Conservation (phyloP, 92 coral and sea anemone species). For the Paragorgia papillata region DNA sequence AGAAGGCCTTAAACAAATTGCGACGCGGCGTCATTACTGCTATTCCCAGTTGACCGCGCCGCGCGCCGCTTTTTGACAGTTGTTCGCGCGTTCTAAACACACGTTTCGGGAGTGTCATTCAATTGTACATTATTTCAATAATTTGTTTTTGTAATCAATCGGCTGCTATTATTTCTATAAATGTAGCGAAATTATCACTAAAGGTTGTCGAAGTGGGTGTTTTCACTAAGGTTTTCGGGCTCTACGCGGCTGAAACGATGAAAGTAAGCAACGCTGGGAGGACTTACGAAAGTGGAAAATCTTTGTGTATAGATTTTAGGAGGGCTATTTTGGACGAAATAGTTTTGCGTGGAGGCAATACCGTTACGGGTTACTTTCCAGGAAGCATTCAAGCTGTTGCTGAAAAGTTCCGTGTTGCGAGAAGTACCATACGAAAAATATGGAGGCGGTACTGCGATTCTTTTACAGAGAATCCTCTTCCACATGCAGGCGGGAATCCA, state of each 20-base stretch:
- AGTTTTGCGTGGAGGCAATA: constrained; percentile 36
- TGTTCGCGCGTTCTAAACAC: no score
- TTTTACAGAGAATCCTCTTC: neutral
- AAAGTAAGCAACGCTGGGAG: neutral
- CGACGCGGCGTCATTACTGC: no score
- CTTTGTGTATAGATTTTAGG: constrained; percentile 25
- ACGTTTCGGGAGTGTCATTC: no score
- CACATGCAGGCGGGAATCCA: constrained; percentile 33
- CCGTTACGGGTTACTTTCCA: constrained; percentile 39
- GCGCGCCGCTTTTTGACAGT: no score
- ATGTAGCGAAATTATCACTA: no score
- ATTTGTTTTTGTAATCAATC: no score
- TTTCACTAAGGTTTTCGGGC: no score
- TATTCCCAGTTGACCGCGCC: no score
- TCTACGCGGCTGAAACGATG: neutral
- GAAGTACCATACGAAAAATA: constrained; percentile 43
- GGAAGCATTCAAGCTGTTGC: constrained; percentile 36
- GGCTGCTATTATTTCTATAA: no score
- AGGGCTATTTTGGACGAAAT: constrained; percentile 42
- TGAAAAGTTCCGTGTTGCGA: constrained; percentile 29
- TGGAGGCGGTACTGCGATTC: constrained; percentile 46
- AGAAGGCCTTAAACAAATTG: no score
- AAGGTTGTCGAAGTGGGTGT: no score
- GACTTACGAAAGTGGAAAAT: neutral
- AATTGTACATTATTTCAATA: no score